Base-by-base conservation (phyloP, 2,888 invertebrate genomes). In the Eristalis pertinax region DNA sequence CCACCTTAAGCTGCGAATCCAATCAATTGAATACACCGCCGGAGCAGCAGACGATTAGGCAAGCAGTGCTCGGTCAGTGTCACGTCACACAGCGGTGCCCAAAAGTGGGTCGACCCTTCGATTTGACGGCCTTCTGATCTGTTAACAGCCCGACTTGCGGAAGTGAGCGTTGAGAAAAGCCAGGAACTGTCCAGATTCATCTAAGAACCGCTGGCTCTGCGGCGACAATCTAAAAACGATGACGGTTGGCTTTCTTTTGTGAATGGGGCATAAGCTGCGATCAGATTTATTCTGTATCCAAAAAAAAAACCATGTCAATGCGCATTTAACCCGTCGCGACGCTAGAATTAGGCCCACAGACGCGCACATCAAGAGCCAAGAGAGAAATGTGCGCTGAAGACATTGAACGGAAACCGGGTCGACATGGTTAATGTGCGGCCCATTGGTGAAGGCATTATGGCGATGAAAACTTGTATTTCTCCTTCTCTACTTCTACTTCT, bases 381-480 rank as follows among this genome's bases (percentile, higher is more conserved):
- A 22, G 38, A 38, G 22, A 22, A 67, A 73, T 72, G 68, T 77
- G 68, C 76, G 76, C 77, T 77, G 58, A 68, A 77, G 77, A 85
- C 73, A 69, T 77, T 85, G 69, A 69, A 69, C 58, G 73, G 35
- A 80, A 85, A 73, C 72, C 67, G 32, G 84, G 84, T 85, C 84
- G 72, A 64, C 69, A 77, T 81, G 76, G 73, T 64, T 77, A 73
- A 77, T 85, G 11, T 68, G 70, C 15, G 43, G 73, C 73, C 85
- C 77, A 81, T 81, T 81, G 65, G 64, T 43, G 35, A 82, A 70
- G 69, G 64, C 80, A 69, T 74, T 80, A 80, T 64, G 74, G 56
- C 22, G 63, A 50, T 74, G 15, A 11, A 62, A 29, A 63, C 68
- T 62, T 72, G 56, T 70, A 38, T 58, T 35, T 56, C 32, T 67